A percentile compares a stretch with the other conserved stretches of the same genome.
Evolutionary conservation across 2,797 vertebrate genomes (phyloP).

Genomic region (Otolemur crassicaudatus): DNA sequence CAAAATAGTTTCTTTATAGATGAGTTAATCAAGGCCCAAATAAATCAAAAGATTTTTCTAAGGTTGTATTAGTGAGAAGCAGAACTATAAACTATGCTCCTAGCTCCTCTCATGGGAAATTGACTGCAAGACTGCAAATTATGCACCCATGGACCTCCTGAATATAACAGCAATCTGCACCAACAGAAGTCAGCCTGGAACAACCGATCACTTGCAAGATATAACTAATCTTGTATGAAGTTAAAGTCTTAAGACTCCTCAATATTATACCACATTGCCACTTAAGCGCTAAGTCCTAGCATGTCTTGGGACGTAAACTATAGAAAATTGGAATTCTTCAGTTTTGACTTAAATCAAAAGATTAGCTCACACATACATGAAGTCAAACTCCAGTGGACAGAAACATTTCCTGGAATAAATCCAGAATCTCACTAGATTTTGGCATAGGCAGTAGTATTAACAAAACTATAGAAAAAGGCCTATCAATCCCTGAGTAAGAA

Average conservation of each 20-base stretch:
- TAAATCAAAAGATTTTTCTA: neutral
- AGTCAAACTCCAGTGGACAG: neutral
- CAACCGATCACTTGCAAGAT: slow-evolving; percentile 24
- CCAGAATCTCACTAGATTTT: neutral
- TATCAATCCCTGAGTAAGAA: neutral
- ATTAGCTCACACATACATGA: neutral
- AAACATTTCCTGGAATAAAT: slow-evolving; percentile 28
- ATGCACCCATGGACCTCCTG: neutral
- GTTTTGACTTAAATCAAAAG: neutral
- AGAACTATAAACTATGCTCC: neutral
- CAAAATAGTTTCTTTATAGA: slow-evolving; percentile 40
- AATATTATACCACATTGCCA: neutral
- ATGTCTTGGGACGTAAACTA: neutral
- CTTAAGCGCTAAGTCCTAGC: neutral
- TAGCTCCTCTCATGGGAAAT: neutral
- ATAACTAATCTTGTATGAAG: neutral
- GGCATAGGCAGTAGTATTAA: neutral
- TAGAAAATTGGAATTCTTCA: neutral
- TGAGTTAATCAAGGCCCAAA: slow-evolving; percentile 13
- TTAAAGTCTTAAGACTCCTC: slow-evolving; percentile 4
- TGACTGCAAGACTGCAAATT: neutral
- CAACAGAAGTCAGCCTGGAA: neutral
- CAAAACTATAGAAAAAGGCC: neutral
- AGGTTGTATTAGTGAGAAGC: neutral
- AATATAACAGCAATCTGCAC: neutral